phyloP scores from a whole-genome alignment of 1,140 invertebrate species.

The Drosophila ercepeae region DNA sequence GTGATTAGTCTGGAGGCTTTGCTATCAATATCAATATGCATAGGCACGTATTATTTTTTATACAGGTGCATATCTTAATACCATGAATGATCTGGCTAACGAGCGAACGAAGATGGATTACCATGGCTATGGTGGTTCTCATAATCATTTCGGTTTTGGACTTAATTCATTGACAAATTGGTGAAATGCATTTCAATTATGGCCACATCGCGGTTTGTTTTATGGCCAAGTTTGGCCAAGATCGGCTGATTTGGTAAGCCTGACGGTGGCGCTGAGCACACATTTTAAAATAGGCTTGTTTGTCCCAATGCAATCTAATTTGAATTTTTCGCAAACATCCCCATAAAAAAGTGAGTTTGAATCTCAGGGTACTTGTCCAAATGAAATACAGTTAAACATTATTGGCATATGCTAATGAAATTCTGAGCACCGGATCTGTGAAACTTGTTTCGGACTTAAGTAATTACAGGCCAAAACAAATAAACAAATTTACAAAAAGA shows the following conservation, averaged over 20 bases:
- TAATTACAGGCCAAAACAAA: slow-evolving; percentile 34
- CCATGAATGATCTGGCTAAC: background rate
- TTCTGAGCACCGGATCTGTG: slow-evolving; percentile 33
- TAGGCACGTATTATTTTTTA: slow-evolving; percentile 18
- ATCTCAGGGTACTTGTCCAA: slow-evolving; percentile 17
- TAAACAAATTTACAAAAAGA: slow-evolving; percentile 26
- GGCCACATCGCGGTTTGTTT: slow-evolving; percentile 14
- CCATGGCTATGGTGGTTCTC: slow-evolving; percentile 6
- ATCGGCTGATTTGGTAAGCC: slow-evolving; percentile 18
- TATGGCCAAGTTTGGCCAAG: slow-evolving; percentile 34
- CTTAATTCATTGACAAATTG: slow-evolving; percentile 26
- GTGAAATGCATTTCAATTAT: slow-evolving; percentile 37
- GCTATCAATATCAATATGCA: slow-evolving; percentile 44
- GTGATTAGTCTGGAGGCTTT: slow-evolving; percentile 69
- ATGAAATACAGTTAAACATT: slow-evolving; percentile 39
- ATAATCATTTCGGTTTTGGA: slow-evolving; percentile 5
- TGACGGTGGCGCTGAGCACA: slow-evolving; percentile 1
- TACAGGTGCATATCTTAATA: slow-evolving; percentile 4
- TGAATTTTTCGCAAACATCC: slow-evolving; percentile 19
- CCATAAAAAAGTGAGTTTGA: slow-evolving; percentile 7
- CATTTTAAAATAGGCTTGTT: slow-evolving; percentile 17
- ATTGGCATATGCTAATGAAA: slow-evolving; percentile 35
- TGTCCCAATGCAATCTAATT: slow-evolving; percentile 24
- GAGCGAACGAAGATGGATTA: slow-evolving; percentile 24
- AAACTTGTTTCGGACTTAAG: slow-evolving; percentile 38